Conservation (phyloP, 1,140 invertebrate genomes). For the Drosophila kepulauana region DNA sequence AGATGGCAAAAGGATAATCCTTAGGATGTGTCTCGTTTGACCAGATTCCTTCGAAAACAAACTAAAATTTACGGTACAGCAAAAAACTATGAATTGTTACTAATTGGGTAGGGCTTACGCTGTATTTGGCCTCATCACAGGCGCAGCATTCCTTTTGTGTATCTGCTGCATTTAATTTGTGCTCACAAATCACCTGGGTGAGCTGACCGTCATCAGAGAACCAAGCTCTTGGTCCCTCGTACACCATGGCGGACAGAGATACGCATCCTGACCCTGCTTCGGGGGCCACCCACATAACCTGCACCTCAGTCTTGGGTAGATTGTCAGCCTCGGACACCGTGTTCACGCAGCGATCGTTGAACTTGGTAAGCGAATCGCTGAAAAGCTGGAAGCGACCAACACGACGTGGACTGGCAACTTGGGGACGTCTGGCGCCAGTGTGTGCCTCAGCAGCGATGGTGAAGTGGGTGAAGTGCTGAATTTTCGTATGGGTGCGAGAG, state of each 20-base stretch:
- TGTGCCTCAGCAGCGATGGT: conserved; percentile 90
- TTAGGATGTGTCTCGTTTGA: conserved; percentile 98
- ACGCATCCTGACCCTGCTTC: conserved; percentile 93
- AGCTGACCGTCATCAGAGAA: conserved; percentile 95
- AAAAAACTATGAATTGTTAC: background rate
- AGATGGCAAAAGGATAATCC: conserved; percentile 95
- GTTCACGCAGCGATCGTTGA: conserved; percentile 94
- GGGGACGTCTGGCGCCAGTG: conserved; percentile 86
- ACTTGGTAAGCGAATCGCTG: conserved; percentile 91
- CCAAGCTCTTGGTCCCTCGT: conserved; percentile 93
- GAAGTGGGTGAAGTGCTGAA: conserved; percentile 93
- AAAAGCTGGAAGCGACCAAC: conserved; percentile 93
- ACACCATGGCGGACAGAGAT: conserved; percentile 92
- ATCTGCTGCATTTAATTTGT: conserved; percentile 83
- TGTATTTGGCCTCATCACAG: conserved; percentile 96
- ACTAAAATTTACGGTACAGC: conserved; percentile 85
- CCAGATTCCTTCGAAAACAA: conserved; percentile 98
- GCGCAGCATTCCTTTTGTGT: conserved; percentile 91
- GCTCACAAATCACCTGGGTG: conserved; percentile 93
- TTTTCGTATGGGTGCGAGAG: conserved; percentile 89
- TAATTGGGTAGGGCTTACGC: conserved; percentile 86
- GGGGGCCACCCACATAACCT: conserved; percentile 96
- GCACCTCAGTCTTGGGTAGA: conserved; percentile 93
- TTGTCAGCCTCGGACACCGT: conserved; percentile 92
- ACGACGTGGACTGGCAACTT: conserved; percentile 84